These are phyloP conservation scores for Drosophila elegans DNA, from an alignment of 1,140 invertebrate genomes.

Conservation along the genomic window DNA sequence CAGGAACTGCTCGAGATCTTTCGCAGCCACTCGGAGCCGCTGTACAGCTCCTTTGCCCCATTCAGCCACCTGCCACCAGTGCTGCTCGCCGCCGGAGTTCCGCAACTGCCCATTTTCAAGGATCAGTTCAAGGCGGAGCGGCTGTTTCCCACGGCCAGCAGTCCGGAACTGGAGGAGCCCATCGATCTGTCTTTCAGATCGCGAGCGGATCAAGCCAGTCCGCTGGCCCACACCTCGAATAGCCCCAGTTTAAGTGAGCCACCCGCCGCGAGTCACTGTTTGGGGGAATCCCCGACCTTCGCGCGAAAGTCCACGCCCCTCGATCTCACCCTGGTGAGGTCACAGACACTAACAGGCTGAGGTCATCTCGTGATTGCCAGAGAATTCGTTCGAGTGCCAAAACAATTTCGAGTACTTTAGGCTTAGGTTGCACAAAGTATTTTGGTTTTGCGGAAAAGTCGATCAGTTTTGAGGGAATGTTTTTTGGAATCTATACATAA, in stretches of 20 bases:
- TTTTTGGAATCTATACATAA: too few relatives aligned
- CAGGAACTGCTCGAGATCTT: constrained; percentile 77
- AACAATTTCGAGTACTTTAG: constrained; percentile 43
- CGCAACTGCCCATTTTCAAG: constrained; percentile 63
- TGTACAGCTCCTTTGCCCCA: constrained; percentile 72
- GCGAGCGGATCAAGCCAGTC: constrained; percentile 53
- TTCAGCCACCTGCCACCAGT: constrained; percentile 68
- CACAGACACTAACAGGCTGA: constrained; percentile 75
- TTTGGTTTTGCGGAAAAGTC: neutral
- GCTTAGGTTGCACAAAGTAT: constrained; percentile 30
- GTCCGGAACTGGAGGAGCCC: constrained; percentile 88
- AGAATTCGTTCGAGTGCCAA: constrained; percentile 60
- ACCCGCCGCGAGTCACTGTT: constrained; percentile 39
- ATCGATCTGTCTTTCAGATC: constrained; percentile 91
- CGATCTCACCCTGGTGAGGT: constrained; percentile 87
- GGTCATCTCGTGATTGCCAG: constrained; percentile 32
- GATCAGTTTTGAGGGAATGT: neutral
- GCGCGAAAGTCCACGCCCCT: constrained; percentile 87
- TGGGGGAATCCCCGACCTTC: constrained; percentile 52
- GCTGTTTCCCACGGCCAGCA: constrained; percentile 50
- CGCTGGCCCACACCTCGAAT: constrained; percentile 37
- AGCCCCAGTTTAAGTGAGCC: constrained; percentile 62
- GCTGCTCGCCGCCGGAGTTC: constrained; percentile 46
- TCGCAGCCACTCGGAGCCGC: constrained; percentile 76
- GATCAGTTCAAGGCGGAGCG: constrained; percentile 60